Evolutionary conservation across 2,888 invertebrate species (phyloP).

Genomic region (Flexamia atlantica): DNA sequence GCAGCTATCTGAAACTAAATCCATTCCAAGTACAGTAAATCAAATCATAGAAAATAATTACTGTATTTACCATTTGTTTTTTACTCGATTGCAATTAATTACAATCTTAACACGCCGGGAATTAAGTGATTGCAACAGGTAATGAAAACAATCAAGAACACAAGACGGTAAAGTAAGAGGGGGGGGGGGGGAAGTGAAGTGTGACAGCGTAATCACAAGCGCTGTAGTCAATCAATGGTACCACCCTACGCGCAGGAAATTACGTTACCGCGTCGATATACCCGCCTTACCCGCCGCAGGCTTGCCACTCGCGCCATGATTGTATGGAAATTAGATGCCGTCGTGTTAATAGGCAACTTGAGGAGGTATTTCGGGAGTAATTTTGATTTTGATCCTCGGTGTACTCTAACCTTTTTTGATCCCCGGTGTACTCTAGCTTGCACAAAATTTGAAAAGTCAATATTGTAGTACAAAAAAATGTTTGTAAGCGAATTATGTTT

Average conservation of each 20-base stretch:
- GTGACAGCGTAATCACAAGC: constrained; percentile 30
- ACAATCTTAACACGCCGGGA: background rate
- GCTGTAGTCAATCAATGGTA: constrained; percentile 27
- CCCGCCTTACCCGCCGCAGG: background rate
- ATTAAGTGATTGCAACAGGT: constrained; percentile 16
- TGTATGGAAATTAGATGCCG: constrained; percentile 21
- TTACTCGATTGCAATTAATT: background rate
- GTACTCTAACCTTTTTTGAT: no score
- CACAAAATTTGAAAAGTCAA: no score
- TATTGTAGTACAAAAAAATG: no score
- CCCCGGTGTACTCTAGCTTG: no score
- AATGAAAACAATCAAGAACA: constrained; percentile 38
- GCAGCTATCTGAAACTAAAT: no score
- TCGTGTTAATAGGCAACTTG: background rate
- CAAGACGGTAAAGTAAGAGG: background rate
- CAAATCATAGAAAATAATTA: no score
- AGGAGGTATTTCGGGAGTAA: background rate
- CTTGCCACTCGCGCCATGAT: constrained; percentile 26
- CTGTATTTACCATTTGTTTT: no score
- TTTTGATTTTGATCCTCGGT: no score
- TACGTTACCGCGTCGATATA: constrained; percentile 35
- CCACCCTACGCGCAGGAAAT: constrained; percentile 44
- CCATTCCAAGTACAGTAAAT: no score
- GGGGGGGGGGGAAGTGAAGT: background rate
- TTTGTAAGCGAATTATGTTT: no score